Evolutionary conservation across 2,888 invertebrate genomes (phyloP).

Genomic region (Eurytoma adleriae): DNA sequence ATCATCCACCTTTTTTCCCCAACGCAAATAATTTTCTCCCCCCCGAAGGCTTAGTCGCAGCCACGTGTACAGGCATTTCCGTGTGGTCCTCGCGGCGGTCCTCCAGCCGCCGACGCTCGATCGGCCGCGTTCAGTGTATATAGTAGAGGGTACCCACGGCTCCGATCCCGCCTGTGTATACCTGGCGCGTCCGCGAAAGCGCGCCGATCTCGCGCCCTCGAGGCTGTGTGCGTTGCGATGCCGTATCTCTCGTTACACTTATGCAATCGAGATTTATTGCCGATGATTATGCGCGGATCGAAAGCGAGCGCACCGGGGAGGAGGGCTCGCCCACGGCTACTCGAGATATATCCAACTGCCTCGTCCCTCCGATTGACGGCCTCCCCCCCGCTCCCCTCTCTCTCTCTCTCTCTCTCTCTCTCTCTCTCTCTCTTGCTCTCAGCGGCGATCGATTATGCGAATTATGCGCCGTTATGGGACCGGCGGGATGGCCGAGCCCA

Average conservation of each 20-base stretch:
- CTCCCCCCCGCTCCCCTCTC: constrained; percentile 53
- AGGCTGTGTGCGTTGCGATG: constrained; percentile 75
- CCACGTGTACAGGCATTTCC: too few species aligned
- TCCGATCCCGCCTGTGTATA: background rate
- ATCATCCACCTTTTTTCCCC: too few species aligned
- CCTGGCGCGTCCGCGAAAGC: background rate
- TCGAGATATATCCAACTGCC: constrained; percentile 61
- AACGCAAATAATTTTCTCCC: too few species aligned
- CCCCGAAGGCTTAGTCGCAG: too few species aligned
- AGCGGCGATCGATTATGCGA: constrained; percentile 53
- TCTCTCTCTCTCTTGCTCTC: constrained; percentile 49
- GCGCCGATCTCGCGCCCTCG: constrained; percentile 48
- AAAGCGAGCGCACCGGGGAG: constrained; percentile 57
- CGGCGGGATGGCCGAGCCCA: constrained; percentile 22
- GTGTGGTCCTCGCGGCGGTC: too few species aligned
- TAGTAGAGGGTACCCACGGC: background rate
- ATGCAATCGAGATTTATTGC: constrained; percentile 76
- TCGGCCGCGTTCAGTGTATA: background rate
- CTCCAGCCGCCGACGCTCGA: too few species aligned
- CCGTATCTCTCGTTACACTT: constrained; percentile 76
- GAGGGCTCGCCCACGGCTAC: constrained; percentile 66
- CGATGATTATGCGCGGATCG: constrained; percentile 65
- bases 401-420: constrained; percentile 51
- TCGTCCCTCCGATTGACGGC: constrained; percentile 55
- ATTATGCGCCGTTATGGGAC: constrained; percentile 53